A percentile compares a stretch with the other conserved stretches of the same genome.
Conservation (phyloP, 1,140 invertebrate species). For the Bursaphelenchus mucronatus region DNA sequence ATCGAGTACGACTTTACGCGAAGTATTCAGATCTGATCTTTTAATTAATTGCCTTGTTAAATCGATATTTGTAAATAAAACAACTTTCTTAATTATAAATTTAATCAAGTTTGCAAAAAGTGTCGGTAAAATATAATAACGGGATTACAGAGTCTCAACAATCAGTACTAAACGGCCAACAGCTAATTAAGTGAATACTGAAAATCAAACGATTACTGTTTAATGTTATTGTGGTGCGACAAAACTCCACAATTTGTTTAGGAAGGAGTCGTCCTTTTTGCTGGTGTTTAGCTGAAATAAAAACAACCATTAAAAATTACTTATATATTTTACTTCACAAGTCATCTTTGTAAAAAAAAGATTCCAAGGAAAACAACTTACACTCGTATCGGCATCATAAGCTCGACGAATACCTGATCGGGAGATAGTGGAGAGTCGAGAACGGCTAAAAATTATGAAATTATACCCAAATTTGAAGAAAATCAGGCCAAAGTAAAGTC, state of each 20-base stretch:
- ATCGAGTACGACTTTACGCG: conserved; percentile 99
- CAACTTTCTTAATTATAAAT: neutral
- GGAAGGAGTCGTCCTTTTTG: conserved; percentile 27
- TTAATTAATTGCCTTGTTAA: neutral
- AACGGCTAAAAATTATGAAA: conserved; percentile 29
- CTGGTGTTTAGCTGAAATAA: conserved; percentile 26
- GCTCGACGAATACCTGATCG: conserved; percentile 40
- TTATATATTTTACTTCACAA: conserved; percentile 15
- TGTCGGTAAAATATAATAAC: neutral
- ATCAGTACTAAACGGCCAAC: neutral
- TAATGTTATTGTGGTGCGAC: conserved; percentile 10
- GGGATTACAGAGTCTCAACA: neutral
- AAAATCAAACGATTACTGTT: neutral
- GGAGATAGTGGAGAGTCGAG: conserved; percentile 32
- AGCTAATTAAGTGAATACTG: neutral
- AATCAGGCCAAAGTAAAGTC: neutral
- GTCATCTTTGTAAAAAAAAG: neutral
- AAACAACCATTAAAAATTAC: neutral
- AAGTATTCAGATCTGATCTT: conserved; percentile 78
- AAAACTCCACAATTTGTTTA: conserved; percentile 36
- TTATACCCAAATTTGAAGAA: too few relatives aligned
- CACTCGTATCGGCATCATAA: conserved; percentile 31
- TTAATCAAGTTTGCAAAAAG: neutral
- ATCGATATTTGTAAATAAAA: conserved; percentile 1
- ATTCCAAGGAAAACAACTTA: conserved; percentile 19